These are phyloP conservation scores for Odobenus rosmarus DNA, from an alignment of 2,113 vertebrate genomes.

Conservation along the genomic window DNA sequence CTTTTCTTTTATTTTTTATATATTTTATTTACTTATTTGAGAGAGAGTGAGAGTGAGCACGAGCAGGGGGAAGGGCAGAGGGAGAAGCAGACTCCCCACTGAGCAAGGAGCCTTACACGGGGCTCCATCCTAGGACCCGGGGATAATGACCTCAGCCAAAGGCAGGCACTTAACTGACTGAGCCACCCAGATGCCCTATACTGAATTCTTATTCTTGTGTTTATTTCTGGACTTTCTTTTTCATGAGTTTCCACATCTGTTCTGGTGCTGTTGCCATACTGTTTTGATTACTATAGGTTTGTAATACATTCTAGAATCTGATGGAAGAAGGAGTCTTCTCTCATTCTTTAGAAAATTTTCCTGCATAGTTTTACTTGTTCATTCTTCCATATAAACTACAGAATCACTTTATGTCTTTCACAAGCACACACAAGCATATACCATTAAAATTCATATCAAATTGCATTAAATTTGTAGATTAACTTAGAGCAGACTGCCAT, in stretches of 20 bases:
- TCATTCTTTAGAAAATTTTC: background rate
- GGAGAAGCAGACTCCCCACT: background rate
- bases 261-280: background rate
- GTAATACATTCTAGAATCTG: slow-evolving; percentile 6
- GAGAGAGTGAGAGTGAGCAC: background rate
- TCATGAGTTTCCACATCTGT: background rate
- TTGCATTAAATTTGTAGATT: background rate
- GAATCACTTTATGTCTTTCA: background rate
- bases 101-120: background rate
- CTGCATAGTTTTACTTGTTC: background rate
- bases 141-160: background rate
- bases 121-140: background rate
- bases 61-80: background rate
- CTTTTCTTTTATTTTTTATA: background rate
- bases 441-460: background rate
- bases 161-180: background rate
- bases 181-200: background rate
- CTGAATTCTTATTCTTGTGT: background rate
- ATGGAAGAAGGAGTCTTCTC: background rate
- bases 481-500: background rate
- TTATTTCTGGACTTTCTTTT: background rate
- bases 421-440: background rate
- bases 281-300: background rate
- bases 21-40: background rate
- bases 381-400: background rate